These are phyloP conservation scores for Rhinophrynus dorsalis DNA, from an alignment of 2,797 vertebrate species.

Conservation along the genomic window DNA sequence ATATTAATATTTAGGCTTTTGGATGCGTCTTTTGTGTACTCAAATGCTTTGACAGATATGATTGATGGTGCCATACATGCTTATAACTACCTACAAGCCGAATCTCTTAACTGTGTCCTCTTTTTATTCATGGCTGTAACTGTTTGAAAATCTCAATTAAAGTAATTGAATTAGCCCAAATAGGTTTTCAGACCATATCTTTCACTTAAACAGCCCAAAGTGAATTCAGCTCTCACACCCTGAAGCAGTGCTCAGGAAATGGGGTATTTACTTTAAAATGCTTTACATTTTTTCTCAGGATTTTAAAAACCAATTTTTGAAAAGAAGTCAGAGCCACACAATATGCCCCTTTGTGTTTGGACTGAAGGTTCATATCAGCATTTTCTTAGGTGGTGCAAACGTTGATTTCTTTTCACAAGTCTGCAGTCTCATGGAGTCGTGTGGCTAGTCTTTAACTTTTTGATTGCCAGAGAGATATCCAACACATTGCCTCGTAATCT, in stretches of 20 bases:
- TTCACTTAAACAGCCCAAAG: conserved; percentile 57
- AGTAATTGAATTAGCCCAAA: conserved; percentile 67
- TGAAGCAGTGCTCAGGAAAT: conserved; percentile 64
- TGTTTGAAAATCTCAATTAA: conserved; percentile 59
- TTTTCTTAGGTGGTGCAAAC: not conserved
- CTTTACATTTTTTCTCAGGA: conserved; percentile 60
- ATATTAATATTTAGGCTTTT: too few relatives aligned
- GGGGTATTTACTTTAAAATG: conserved; percentile 66
- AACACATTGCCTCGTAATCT: too few relatives aligned
- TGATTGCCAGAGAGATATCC: too few relatives aligned
- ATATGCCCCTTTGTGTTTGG: conserved; percentile 44
- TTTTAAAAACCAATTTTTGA: conserved; percentile 49
- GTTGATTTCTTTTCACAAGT: conserved; percentile 1
- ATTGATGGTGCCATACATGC: too few relatives aligned
- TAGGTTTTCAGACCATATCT: conserved; percentile 62
- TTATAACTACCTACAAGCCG: conserved; percentile 11
- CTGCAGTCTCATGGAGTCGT: not conserved
- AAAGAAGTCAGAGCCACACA: conserved; percentile 49
- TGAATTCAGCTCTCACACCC: conserved; percentile 56
- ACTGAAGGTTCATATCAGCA: not conserved
- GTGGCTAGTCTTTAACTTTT: too few relatives aligned
- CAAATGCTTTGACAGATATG: too few relatives aligned
- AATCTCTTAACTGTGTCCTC: conserved; percentile 40
- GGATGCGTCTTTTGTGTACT: too few relatives aligned
- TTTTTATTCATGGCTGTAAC: conserved; percentile 51